Conservation (phyloP, 2,888 invertebrate species). For the Oasisia sp. region DNA sequence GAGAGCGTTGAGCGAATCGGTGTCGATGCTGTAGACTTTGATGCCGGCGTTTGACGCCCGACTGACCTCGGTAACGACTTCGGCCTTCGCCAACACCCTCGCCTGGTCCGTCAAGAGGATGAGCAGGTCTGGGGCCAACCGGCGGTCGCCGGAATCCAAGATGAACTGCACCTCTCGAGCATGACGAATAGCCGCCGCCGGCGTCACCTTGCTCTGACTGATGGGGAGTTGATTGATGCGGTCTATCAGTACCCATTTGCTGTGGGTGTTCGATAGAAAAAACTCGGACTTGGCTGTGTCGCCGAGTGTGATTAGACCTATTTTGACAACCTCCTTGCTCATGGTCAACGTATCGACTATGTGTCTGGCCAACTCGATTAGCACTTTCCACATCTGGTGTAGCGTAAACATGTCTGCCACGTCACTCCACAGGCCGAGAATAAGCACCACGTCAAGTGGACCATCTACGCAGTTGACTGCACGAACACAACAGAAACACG, state of each 20-base stretch:
- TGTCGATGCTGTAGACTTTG: not conserved
- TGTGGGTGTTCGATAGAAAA: not conserved
- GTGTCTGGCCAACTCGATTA: not conserved
- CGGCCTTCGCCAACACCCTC: not conserved
- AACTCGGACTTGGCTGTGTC: not conserved
- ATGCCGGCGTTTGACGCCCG: not conserved
- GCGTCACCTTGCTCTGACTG: too few relatives aligned
- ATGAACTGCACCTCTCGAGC: not conserved
- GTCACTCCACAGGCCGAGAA: not conserved
- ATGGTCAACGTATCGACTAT: not conserved
- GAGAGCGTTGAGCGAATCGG: not conserved
- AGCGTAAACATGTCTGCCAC: not conserved
- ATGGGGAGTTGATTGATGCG: not conserved
- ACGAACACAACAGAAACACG: not conserved
- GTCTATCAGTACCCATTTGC: not conserved
- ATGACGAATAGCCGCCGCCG: not conserved
- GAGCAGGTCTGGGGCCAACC: constrained; percentile 17
- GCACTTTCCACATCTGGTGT: not conserved
- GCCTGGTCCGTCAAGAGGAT: not conserved
- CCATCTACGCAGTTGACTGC: not conserved
- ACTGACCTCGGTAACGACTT: not conserved
- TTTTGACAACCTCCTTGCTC: not conserved
- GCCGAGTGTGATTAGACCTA: not conserved
- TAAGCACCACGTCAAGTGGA: not conserved
- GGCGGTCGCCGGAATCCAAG: not conserved